Evolutionary conservation across 2,888 invertebrate genomes (phyloP).

Genomic region (Archips xylosteana): DNA sequence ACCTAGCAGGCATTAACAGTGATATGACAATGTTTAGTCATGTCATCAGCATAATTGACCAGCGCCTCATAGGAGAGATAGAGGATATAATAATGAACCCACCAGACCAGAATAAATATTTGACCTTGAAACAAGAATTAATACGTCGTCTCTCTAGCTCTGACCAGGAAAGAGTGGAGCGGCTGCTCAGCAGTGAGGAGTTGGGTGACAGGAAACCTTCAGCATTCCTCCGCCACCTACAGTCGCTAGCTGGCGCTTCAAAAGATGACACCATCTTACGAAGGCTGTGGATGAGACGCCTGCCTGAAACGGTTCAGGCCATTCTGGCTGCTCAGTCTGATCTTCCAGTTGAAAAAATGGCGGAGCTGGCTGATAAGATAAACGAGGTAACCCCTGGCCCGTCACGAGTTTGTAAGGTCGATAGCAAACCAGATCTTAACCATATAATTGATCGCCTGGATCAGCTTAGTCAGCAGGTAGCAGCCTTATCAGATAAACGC

Average conservation of each 20-base stretch:
- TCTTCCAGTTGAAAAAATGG: constrained; percentile 6
- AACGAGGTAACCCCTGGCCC: neutral
- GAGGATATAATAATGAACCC: constrained; percentile 39
- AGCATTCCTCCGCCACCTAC: constrained; percentile 36
- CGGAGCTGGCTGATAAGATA: constrained; percentile 8
- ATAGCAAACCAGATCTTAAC: too few species aligned
- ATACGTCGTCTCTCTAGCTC: constrained; percentile 36
- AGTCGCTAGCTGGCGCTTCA: constrained; percentile 27
- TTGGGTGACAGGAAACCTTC: constrained; percentile 42
- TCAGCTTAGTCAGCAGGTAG: neutral
- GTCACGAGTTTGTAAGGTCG: neutral
- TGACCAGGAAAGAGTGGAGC: constrained; percentile 30
- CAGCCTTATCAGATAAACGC: neutral
- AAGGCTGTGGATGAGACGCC: constrained; percentile 36
- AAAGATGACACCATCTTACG: constrained; percentile 29
- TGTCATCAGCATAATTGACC: constrained; percentile 33
- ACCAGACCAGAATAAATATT: constrained; percentile 31
- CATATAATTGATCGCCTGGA: neutral
- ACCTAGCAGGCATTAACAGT: constrained; percentile 26
- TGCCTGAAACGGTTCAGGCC: constrained; percentile 30
- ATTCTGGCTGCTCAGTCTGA: constrained; percentile 41
- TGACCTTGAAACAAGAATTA: constrained; percentile 38
- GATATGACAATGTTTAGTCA: constrained; percentile 37
- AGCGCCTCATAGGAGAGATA: constrained; percentile 16
- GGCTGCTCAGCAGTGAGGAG: constrained; percentile 34